Evolutionary conservation across 2,113 vertebrate species (phyloP).

Genomic region (Varanus komodoensis): DNA sequence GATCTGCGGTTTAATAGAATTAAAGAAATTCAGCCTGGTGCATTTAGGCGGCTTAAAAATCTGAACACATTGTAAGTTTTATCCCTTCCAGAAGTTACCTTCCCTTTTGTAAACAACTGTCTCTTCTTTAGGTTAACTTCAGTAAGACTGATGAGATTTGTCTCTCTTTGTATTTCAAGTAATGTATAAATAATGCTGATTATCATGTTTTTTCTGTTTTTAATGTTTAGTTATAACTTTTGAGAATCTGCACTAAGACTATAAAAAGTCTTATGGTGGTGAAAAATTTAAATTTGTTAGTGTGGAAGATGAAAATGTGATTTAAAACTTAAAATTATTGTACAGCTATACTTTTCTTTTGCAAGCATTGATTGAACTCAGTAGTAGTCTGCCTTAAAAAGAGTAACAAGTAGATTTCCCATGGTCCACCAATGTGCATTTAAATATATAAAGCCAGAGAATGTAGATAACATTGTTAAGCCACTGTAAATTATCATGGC

Average conservation of each 20-base stretch:
- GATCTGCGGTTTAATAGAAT: constrained; percentile 98
- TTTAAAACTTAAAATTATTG: neutral
- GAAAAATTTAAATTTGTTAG: neutral
- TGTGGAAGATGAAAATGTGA: neutral
- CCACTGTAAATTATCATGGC: neutral
- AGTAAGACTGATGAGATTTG: neutral
- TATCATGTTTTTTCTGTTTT: neutral
- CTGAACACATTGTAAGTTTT: constrained; percentile 96
- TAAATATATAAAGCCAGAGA: neutral
- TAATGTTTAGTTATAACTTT: neutral
- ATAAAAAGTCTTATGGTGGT: neutral
- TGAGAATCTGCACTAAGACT: neutral
- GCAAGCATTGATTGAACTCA: constrained; percentile 7
- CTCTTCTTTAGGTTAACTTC: neutral
- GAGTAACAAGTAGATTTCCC: no score
- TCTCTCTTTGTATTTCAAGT: constrained; percentile 3
- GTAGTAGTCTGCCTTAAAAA: no score
- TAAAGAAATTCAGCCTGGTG: constrained; percentile 92
- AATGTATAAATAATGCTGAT: neutral
- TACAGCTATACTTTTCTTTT: neutral
- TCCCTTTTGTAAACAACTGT: constrained; percentile 14
- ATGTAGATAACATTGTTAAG: neutral
- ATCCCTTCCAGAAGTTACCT: constrained; percentile 1
- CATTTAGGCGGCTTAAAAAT: constrained; percentile 90
- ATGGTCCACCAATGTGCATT: neutral